These are phyloP conservation scores for Sylvietta virens DNA, from an alignment of 2,113 vertebrate species.

Conservation along the genomic window DNA sequence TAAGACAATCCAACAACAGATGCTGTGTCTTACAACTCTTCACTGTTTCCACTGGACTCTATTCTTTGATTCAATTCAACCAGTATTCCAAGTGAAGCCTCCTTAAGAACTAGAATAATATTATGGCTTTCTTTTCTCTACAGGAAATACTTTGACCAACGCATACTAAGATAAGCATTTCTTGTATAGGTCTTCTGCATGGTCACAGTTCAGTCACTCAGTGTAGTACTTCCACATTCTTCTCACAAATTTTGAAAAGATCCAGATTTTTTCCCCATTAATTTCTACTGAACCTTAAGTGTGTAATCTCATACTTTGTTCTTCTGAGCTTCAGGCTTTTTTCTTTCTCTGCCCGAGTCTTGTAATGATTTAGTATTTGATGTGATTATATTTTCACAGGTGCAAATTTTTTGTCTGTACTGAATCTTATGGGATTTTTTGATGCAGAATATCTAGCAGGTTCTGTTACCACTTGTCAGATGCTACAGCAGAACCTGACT, in stretches of 20 bases:
- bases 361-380: neutral
- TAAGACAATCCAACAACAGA: neutral
- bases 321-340: neutral
- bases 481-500: neutral
- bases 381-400: neutral
- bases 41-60: neutral
- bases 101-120: neutral
- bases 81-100: neutral
- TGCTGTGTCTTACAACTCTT: neutral
- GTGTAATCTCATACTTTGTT: neutral
- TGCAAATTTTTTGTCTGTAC: neutral
- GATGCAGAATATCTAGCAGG: neutral
- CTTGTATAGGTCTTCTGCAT: neutral
- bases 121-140: neutral
- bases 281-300: neutral
- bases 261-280: neutral
- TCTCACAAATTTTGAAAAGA: neutral
- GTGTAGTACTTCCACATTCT: neutral
- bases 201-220: neutral
- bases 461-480: neutral
- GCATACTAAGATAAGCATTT: neutral
- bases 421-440: neutral
- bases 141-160: neutral
- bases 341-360: neutral
- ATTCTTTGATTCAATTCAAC: neutral